Conservation (phyloP, 1,140 invertebrate genomes). For the Scylla paramamosain region DNA sequence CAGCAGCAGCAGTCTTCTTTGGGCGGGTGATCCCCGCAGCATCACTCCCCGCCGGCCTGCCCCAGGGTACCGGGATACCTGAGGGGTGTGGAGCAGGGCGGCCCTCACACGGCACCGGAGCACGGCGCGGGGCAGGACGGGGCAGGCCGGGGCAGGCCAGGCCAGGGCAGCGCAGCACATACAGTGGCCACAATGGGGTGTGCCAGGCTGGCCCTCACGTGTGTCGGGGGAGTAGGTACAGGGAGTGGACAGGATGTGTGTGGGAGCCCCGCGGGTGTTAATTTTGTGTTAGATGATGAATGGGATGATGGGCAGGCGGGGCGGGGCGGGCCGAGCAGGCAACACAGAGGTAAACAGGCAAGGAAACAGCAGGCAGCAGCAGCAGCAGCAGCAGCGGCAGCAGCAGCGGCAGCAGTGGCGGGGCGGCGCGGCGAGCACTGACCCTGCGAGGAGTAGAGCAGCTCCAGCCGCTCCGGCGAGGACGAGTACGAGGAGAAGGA, state of each 20-base stretch:
- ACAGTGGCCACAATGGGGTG: neutral
- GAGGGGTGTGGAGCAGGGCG: no score
- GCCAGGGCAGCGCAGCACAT: no score
- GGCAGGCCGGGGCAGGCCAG: no score
- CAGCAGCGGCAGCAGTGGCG: neutral
- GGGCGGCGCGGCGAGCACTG: slow-evolving; percentile 29
- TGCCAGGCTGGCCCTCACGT: neutral
- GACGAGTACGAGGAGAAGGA: slow-evolving; percentile 65
- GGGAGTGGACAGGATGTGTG: no score
- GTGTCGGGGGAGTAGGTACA: no score
- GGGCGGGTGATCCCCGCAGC: no score
- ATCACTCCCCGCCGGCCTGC: no score
- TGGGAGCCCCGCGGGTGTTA: neutral
- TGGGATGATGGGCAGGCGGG: neutral
- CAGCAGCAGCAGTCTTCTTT: no score
- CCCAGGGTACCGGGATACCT: no score
- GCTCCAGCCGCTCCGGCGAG: slow-evolving; percentile 60
- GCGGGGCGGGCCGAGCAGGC: neutral
- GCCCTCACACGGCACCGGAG: no score
- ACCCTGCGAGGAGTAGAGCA: slow-evolving; percentile 69
- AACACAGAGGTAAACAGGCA: neutral
- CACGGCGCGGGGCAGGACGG: no score
- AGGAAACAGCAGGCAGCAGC: neutral
- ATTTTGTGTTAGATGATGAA: neutral
- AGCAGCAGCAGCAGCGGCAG: neutral